Evolutionary conservation across 2,113 vertebrate species (phyloP).

Genomic region (Megaceryle torquata): DNA sequence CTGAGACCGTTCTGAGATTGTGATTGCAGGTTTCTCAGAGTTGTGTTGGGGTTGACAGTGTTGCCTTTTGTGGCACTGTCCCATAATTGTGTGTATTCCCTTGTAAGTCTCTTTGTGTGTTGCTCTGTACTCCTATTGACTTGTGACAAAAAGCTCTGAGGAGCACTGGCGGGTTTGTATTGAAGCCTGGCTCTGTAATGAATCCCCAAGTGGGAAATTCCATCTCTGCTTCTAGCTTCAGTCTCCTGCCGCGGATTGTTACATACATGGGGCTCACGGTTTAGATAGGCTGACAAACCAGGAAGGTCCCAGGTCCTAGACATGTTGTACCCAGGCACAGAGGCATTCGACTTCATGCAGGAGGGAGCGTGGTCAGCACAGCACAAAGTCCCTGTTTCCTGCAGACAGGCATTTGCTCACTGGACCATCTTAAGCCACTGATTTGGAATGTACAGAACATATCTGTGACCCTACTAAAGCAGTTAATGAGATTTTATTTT

Average conservation of each 20-base stretch:
- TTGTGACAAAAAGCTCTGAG: rapidly evolving
- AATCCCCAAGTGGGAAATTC: not conserved
- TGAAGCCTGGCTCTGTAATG: not conserved
- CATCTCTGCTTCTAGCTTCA: not conserved
- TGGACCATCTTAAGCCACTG: rapidly evolving
- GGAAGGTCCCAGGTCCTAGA: not conserved
- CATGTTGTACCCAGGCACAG: rapidly evolving
- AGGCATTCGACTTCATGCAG: rapidly evolving
- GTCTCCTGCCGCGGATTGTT: not conserved
- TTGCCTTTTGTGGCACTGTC: not conserved
- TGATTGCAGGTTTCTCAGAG: not conserved
- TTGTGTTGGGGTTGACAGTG: not conserved
- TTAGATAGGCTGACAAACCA: not conserved
- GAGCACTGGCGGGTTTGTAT: not conserved
- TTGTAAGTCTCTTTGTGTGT: not conserved
- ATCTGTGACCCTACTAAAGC: not conserved
- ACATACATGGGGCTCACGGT: rapidly evolving
- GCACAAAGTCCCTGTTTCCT: not conserved
- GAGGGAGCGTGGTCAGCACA: not conserved
- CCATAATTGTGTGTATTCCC: not conserved
- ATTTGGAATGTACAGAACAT: not conserved
- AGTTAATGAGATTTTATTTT: not conserved
- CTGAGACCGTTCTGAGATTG: not conserved
- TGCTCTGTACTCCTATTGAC: not conserved
- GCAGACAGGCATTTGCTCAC: not conserved